These are phyloP conservation scores for Nyctibius grandis DNA, from an alignment of 2,797 vertebrate genomes.

Conservation along the genomic window DNA sequence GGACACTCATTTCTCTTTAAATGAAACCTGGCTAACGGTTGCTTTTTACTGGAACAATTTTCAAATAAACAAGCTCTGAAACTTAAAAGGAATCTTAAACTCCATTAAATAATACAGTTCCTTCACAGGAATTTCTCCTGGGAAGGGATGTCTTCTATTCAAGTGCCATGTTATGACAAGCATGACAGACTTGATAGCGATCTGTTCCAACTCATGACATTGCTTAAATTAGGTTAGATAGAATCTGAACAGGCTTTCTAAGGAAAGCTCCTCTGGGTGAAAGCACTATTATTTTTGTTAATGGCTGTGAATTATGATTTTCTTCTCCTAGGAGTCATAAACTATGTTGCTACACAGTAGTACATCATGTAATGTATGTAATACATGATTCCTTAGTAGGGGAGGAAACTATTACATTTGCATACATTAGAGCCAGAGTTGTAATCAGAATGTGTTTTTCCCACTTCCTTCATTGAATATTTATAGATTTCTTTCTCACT, in stretches of 20 bases:
- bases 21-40: slow-evolving; percentile 13
- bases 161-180: slow-evolving; percentile 78
- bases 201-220: slow-evolving; percentile 81
- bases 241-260: slow-evolving; percentile 66
- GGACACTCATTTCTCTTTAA: slow-evolving; percentile 43
- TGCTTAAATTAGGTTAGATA: slow-evolving; percentile 76
- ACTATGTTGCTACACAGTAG: slow-evolving; percentile 34
- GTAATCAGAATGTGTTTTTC: slow-evolving; percentile 28
- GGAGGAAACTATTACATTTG: slow-evolving; percentile 36
- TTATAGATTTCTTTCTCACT: slow-evolving; percentile 14
- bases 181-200: slow-evolving; percentile 74
- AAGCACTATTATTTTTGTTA: slow-evolving; percentile 75
- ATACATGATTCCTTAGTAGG: slow-evolving; percentile 21
- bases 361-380: slow-evolving; percentile 48
- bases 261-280: slow-evolving; percentile 70
- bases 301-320: slow-evolving; percentile 73
- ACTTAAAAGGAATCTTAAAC: slow-evolving; percentile 68
- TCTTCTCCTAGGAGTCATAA: slow-evolving; percentile 64
- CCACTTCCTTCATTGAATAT: slow-evolving; percentile 37
- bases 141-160: slow-evolving; percentile 70
- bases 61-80: slow-evolving; percentile 64
- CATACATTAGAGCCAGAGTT: slow-evolving; percentile 23
- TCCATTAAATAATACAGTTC: slow-evolving; percentile 72
- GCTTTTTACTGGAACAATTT: slow-evolving; percentile 58
- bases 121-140: slow-evolving; percentile 70